Conservation (phyloP, 2,113 vertebrate species). For the Chamaetylas fuelleborni region DNA sequence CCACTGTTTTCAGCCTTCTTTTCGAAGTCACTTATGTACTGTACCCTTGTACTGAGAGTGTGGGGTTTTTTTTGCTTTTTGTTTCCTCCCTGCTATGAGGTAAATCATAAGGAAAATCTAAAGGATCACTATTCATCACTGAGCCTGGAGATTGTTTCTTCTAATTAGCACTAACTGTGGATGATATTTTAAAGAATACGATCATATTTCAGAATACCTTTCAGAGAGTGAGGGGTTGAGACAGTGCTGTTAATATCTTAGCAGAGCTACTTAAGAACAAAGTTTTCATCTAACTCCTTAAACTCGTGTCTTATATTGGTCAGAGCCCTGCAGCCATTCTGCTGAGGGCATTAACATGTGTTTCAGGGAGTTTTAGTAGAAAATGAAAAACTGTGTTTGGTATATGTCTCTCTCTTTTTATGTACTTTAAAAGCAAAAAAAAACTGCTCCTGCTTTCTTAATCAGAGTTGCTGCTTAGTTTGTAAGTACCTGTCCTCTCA, state of each 20-base stretch:
- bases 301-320: neutral
- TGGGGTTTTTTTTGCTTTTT: neutral
- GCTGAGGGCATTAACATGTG: neutral
- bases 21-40: neutral
- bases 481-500: neutral
- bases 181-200: neutral
- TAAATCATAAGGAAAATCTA: neutral
- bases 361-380: neutral
- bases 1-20: neutral
- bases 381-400: neutral
- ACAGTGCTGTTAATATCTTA: neutral
- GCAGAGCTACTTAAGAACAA: neutral
- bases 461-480: neutral
- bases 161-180: neutral
- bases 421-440: neutral
- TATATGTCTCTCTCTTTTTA: neutral
- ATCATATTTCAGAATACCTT: neutral
- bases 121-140: neutral
- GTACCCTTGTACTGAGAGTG: neutral
- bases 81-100: neutral
- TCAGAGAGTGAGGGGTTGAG: neutral
- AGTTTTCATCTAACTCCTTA: neutral
- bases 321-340: neutral
- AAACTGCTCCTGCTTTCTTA: neutral
- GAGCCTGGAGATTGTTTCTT: neutral